These are phyloP conservation scores for Mus minutoides DNA, from an alignment of 2,797 vertebrate genomes.

Conservation along the genomic window DNA sequence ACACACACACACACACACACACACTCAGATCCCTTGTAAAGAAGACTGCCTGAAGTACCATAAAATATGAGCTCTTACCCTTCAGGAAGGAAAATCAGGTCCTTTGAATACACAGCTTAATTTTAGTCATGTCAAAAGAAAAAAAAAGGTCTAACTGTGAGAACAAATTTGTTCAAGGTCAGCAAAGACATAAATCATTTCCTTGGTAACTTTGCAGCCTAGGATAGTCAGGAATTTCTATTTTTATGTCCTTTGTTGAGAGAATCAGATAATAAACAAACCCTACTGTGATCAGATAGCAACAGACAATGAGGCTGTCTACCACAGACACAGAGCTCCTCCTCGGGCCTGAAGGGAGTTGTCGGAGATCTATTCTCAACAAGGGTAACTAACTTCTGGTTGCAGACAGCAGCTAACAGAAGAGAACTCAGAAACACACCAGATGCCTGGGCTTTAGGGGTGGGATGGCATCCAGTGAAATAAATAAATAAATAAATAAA, in stretches of 20 bases:
- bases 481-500: neutral
- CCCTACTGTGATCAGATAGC: constrained; percentile 52
- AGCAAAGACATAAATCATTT: constrained; percentile 47
- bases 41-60: neutral
- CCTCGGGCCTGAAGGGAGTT: neutral
- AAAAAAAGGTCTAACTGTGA: neutral
- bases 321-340: constrained; percentile 22
- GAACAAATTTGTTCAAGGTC: neutral
- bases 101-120: neutral
- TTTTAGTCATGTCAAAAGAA: neutral
- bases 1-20: too few relatives aligned
- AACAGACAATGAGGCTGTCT: constrained; percentile 17
- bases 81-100: constrained; percentile 18
- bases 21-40: neutral
- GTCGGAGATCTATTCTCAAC: neutral
- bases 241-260: constrained; percentile 77
- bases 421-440: neutral
- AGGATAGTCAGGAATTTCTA: constrained; percentile 31
- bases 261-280: constrained; percentile 59
- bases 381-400: neutral
- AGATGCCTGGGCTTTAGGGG: neutral
- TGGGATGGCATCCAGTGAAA: neutral
- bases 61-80: neutral
- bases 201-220: neutral
- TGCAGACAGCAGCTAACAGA: neutral